Base-by-base conservation (phyloP, 2,797 vertebrate genomes). In the Simalia tracyae region DNA sequence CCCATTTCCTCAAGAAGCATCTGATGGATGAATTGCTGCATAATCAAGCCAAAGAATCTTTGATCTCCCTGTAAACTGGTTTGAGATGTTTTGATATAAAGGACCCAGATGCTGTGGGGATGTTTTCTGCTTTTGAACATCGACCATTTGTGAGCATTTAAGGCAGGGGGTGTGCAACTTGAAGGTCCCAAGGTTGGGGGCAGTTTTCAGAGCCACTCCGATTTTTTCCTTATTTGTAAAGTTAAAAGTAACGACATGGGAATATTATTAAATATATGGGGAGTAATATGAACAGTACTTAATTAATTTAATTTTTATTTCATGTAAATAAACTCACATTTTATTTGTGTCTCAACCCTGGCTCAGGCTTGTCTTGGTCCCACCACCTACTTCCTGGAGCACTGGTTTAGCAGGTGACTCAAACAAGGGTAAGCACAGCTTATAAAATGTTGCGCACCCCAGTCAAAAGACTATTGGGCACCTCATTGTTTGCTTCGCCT, bases 61-160 rank as follows among this genome's bases (percentile, higher is more conserved):
- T 97, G 96, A 95, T 95, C 85, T 94, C 87, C 94, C 94, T 93
- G 93, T 91, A 95, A 95, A 93, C 2, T 54, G 59, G 54, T 85
- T 81, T 87, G 72, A 50, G 0, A 90, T 93, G 91, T 84, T 93
- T 96, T 96, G 95, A 94, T 95, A 95, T 89, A 89, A 95, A 93
- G 86, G 91, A 91, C 88, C 94, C 93, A 95, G 95, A 96, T 94
- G 92, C 88, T 86, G 92, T 94, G 24, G 81, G 94, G 95, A 94
- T 90, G 50, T 89, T 94, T 84, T 92, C 92, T 92, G 93, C 94
- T 91, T 91, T 89, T 89, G 86, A 92, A 89, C 76, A n/a, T 89
- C 91, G 88, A 68, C 3, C 0, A 24, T 50, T 84, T 84, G 59
- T 92, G 36, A 61, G 64, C 89, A 89, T 92, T 46, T 6, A 28